Conservation (phyloP, 2,113 vertebrate species). For the Phaethornis superciliosus region DNA sequence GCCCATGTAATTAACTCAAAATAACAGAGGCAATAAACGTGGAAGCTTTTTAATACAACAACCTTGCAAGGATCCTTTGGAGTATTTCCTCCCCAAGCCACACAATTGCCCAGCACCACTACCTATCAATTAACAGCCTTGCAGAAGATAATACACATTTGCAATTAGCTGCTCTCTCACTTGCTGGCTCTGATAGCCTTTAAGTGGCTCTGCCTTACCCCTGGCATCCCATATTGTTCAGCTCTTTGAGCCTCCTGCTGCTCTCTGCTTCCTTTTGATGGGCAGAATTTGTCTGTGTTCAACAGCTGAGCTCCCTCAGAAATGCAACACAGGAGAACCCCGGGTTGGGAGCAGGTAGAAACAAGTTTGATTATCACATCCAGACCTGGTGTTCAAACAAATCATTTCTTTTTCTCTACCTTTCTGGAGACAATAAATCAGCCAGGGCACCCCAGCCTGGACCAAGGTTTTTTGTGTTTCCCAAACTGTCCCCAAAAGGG, state of each 20-base stretch:
- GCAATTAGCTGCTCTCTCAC: not conserved
- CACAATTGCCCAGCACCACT: not conserved
- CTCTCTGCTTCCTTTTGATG: not conserved
- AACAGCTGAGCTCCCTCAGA: not conserved
- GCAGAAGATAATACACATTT: not conserved
- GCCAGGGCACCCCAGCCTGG: not conserved
- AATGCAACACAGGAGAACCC: not conserved
- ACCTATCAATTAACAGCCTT: not conserved
- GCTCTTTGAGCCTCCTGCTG: not conserved
- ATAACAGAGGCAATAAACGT: slow-evolving; percentile 19
- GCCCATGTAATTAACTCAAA: slow-evolving; percentile 29
- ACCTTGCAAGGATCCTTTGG: not conserved
- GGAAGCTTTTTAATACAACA: slow-evolving; percentile 35
- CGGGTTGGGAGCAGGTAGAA: not conserved
- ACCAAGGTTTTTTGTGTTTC: not conserved
- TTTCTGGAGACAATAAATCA: not conserved
- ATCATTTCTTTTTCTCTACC: not conserved
- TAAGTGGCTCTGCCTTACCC: not conserved
- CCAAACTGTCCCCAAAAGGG: not conserved
- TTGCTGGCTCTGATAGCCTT: not conserved
- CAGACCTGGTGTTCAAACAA: not conserved
- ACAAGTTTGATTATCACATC: not conserved
- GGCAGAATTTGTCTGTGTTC: not conserved
- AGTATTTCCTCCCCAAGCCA: not conserved
- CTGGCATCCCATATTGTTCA: accelerated